Conservation (phyloP, 2,113 vertebrate species). For the Puma concolor region DNA sequence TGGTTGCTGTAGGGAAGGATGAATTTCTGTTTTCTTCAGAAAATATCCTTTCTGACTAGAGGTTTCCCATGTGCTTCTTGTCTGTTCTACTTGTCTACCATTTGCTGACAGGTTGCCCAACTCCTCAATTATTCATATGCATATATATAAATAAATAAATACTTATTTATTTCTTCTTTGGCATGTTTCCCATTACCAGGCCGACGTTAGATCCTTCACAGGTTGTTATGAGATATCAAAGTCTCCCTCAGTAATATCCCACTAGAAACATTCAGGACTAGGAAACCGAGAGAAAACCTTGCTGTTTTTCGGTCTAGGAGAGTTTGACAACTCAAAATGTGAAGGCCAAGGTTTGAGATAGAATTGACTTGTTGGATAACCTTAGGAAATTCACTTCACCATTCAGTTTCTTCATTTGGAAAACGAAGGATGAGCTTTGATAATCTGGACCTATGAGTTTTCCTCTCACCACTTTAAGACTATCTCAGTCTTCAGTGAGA, state of each 20-base stretch:
- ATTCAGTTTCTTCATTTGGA: neutral
- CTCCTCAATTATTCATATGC: slow-evolving; percentile 40
- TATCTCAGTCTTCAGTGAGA: neutral
- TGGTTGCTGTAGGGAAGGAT: neutral
- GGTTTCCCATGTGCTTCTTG: slow-evolving; percentile 31
- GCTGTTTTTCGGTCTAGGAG: neutral
- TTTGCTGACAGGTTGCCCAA: slow-evolving; percentile 24
- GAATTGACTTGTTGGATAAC: neutral
- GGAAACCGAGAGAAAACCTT: neutral
- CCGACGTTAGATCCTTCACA: slow-evolving; percentile 16
- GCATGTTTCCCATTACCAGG: neutral
- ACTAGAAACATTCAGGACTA: neutral
- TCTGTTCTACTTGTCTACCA: slow-evolving; percentile 32
- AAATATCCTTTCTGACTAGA: slow-evolving; percentile 59
- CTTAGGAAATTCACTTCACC: neutral
- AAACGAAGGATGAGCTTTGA: neutral
- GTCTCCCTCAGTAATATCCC: neutral
- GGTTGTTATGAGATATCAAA: slow-evolving; percentile 15
- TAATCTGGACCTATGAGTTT: neutral
- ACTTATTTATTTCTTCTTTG: neutral
- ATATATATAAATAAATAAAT: neutral
- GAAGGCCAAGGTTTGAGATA: neutral
- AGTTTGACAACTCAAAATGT: neutral
- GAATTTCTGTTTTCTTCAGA: neutral
- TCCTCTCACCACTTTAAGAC: neutral